Evolutionary conservation across 2,113 vertebrate species (phyloP).

Genomic region (Labeo rohita): DNA sequence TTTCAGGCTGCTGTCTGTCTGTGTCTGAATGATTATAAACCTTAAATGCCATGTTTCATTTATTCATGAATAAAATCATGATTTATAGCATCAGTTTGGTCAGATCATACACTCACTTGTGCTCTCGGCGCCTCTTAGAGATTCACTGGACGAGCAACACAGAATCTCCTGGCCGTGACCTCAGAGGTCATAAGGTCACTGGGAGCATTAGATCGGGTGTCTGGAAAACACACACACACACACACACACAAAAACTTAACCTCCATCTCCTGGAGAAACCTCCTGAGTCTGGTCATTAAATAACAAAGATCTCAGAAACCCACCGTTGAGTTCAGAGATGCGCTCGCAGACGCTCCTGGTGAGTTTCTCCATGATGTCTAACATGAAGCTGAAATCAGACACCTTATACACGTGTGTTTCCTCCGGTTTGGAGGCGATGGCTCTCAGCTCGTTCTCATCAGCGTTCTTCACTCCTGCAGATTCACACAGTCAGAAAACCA

Average conservation of each 20-base stretch:
- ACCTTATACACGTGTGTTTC: constrained; percentile 93
- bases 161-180: no score
- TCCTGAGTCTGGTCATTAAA: no score
- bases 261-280: neutral
- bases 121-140: no score
- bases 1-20: neutral
- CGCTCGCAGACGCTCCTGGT: constrained; percentile 87
- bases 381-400: constrained; percentile 90
- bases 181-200: constrained; percentile 85
- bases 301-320: neutral
- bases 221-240: no score
- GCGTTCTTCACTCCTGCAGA: constrained; percentile 94
- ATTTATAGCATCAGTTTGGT: neutral
- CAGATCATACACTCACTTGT: neutral
- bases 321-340: constrained; percentile 85
- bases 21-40: neutral
- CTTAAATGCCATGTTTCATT: no score
- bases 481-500: neutral
- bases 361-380: constrained; percentile 89
- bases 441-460: constrained; percentile 88
- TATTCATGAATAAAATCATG: no score
- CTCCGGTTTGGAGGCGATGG: constrained; percentile 91
- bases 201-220: no score
- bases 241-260: neutral
- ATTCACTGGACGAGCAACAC: no score